Conservation (phyloP, 2,797 vertebrate species). For the Bufotes viridis region DNA sequence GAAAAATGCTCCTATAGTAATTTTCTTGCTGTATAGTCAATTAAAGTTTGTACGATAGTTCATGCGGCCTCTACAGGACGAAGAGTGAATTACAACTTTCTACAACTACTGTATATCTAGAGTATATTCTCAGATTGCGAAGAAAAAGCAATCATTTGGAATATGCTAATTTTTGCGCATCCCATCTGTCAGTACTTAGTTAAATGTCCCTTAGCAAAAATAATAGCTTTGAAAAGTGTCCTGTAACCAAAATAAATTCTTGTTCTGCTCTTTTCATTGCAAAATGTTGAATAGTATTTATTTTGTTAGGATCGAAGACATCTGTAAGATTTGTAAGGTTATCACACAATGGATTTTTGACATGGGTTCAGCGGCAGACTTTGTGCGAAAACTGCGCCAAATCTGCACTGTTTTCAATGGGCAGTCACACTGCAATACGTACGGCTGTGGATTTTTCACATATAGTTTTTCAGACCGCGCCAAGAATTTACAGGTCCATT, state of each 20-base stretch:
- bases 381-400: too few species aligned
- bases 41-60: not conserved
- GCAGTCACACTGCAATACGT: too few species aligned
- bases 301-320: not conserved
- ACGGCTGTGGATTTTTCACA: too few species aligned
- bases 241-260: not conserved
- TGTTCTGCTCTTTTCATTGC: not conserved
- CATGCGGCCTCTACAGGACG: constrained; percentile 1
- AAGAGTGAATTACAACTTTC: not conserved
- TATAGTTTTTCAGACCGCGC: too few species aligned
- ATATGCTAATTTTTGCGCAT: constrained; percentile 4
- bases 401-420: too few species aligned
- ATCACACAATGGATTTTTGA: too few species aligned
- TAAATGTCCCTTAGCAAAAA: not conserved
- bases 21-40: not conserved
- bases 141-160: not conserved
- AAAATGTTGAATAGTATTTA: not conserved
- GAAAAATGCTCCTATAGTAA: not conserved
- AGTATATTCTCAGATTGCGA: not conserved
- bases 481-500: too few species aligned
- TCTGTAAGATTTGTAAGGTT: too few species aligned
- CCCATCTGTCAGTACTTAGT: not conserved
- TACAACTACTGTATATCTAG: not conserved
- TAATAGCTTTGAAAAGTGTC: not conserved
- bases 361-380: too few species aligned